Evolutionary conservation across 2,797 vertebrate species (phyloP).

Genomic region (Enteromius argenteus): DNA sequence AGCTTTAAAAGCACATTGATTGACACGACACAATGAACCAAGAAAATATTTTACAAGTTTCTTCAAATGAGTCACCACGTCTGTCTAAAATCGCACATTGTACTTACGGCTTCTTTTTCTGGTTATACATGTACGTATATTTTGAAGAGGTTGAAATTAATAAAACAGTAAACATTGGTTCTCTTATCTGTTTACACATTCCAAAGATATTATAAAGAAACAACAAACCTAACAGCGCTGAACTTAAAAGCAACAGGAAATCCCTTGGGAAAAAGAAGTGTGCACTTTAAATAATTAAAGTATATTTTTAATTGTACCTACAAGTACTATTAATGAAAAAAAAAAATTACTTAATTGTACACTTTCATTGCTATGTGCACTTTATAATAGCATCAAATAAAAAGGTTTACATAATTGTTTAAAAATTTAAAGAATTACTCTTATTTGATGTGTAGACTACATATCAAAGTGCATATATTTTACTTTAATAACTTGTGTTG

Average conservation of each 20-base stretch:
- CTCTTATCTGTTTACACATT: background rate
- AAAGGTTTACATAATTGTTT: background rate
- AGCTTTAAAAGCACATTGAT: constrained; percentile 27
- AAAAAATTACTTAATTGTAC: background rate
- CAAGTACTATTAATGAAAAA: background rate
- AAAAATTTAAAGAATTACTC: background rate
- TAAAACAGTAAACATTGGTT: background rate
- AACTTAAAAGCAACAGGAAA: background rate
- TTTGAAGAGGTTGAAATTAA: background rate
- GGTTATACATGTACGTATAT: background rate
- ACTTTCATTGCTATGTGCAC: background rate
- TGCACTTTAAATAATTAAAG: background rate
- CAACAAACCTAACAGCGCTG: background rate
- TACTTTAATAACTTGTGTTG: background rate
- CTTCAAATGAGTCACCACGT: background rate
- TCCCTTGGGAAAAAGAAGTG: background rate
- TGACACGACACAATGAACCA: constrained; percentile 16
- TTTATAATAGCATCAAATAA: background rate
- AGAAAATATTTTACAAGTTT: background rate
- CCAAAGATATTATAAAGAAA: background rate
- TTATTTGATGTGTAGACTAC: background rate
- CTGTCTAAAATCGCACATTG: background rate
- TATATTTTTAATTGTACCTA: background rate
- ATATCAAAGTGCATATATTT: background rate
- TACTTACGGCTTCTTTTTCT: background rate